Evolutionary conservation across 2,888 invertebrate species (phyloP).

Genomic region (Scotopteryx bipunctaria): DNA sequence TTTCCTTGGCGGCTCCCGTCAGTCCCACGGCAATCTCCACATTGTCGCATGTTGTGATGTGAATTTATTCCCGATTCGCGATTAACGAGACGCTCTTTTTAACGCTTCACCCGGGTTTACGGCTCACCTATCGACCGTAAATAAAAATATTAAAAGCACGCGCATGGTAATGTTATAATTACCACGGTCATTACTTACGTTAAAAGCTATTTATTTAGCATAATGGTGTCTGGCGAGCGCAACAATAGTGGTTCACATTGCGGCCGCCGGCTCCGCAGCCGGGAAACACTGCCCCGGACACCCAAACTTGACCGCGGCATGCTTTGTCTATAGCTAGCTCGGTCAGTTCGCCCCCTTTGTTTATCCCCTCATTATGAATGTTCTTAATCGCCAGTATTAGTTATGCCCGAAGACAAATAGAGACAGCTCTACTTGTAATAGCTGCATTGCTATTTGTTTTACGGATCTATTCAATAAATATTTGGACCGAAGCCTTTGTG

Average conservation of each 20-base stretch:
- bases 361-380: constrained; percentile 39
- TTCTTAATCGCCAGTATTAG: constrained; percentile 29
- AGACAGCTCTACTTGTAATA: constrained; percentile 22
- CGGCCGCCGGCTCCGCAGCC: constrained; percentile 46
- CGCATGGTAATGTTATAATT: constrained; percentile 58
- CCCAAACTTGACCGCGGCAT: constrained; percentile 66
- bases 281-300: constrained; percentile 45
- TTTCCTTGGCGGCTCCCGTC: constrained; percentile 53
- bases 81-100: constrained; percentile 53
- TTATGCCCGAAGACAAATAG: constrained; percentile 31
- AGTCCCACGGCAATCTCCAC: constrained; percentile 51
- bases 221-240: constrained; percentile 66
- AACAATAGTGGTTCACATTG: constrained; percentile 64
- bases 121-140: constrained; percentile 27
- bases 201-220: constrained; percentile 69
- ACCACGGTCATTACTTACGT: constrained; percentile 61
- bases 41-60: constrained; percentile 62
- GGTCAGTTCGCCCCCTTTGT: constrained; percentile 51
- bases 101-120: constrained; percentile 18
- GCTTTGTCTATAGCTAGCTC: constrained; percentile 52
- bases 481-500: constrained; percentile 28
- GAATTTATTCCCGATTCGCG: constrained; percentile 58
- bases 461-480: constrained; percentile 32
- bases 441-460: constrained; percentile 31
- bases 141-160: constrained; percentile 28